phyloP scores from a whole-genome alignment of 2,113 vertebrate species.

The Siniperca knerii region DNA sequence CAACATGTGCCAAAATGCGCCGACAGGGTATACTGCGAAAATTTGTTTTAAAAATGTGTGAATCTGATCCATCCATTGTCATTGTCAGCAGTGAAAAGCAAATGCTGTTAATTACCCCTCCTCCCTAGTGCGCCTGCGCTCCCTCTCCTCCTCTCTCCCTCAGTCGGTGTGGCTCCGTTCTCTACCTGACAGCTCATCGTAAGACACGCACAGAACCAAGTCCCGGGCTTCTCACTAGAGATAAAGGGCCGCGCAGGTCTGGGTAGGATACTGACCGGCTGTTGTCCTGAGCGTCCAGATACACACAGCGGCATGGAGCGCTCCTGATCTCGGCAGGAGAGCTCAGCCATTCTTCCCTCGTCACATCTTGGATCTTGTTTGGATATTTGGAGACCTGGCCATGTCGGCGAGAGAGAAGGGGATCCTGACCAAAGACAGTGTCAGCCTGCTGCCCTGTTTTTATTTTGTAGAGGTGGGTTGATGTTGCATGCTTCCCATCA shows the following conservation, averaged over 20 bases:
- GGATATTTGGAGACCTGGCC: conserved; percentile 66
- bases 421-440: conserved; percentile 92
- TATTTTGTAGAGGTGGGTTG: conserved; percentile 97
- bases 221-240: conserved; percentile 1
- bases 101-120: neutral
- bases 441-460: conserved; percentile 96
- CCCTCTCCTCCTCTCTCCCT: neutral
- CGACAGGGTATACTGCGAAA: neutral
- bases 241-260: conserved; percentile 3
- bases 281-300: conserved; percentile 11
- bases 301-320: conserved; percentile 54
- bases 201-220: conserved; percentile 26
- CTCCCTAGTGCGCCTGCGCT: conserved; percentile 70
- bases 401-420: conserved; percentile 94
- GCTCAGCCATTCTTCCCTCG: conserved; percentile 29
- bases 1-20: neutral
- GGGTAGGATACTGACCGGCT: neutral
- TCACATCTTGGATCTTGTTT: conserved; percentile 38
- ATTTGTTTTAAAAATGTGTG: neutral
- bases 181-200: conserved; percentile 46
- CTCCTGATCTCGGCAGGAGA: conserved; percentile 65
- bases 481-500: conserved; percentile 1
- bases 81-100: conserved; percentile 6
- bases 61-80: neutral
- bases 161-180: conserved; percentile 22